These are phyloP conservation scores for Phoenicopterus ruber DNA, from an alignment of 2,113 vertebrate species.

Conservation along the genomic window DNA sequence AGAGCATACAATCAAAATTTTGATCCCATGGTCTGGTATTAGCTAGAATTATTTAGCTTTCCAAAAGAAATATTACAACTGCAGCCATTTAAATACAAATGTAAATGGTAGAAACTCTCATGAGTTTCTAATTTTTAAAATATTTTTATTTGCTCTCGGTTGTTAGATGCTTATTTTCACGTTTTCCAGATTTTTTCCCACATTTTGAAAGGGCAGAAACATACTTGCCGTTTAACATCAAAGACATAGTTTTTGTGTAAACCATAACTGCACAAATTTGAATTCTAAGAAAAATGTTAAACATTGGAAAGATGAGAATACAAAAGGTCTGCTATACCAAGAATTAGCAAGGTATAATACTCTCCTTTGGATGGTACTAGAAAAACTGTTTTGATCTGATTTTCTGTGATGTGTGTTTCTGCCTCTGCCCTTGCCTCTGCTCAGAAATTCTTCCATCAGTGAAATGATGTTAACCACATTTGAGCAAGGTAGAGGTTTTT, in stretches of 20 bases:
- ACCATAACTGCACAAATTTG: neutral
- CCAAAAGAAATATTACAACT: neutral
- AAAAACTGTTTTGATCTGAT: neutral
- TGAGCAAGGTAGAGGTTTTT: neutral
- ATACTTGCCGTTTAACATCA: neutral
- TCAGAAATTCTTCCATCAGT: neutral
- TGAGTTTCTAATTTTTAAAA: neutral
- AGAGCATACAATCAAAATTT: neutral
- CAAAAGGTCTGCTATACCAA: neutral
- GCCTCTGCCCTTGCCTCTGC: neutral
- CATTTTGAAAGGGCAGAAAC: neutral
- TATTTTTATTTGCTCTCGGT: neutral
- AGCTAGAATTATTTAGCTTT: neutral
- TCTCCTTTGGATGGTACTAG: neutral
- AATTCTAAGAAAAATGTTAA: neutral
- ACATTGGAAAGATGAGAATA: neutral
- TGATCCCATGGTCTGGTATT: neutral
- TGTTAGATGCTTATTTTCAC: neutral
- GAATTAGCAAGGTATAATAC: neutral
- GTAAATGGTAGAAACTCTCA: neutral
- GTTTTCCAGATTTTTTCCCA: rapidly evolving
- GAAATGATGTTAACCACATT: neutral
- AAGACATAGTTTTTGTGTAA: neutral
- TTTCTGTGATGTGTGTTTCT: neutral
- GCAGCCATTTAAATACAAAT: neutral